Evolutionary conservation across 2,113 vertebrate genomes (phyloP).

Genomic region (Dicentrarchus labrax): DNA sequence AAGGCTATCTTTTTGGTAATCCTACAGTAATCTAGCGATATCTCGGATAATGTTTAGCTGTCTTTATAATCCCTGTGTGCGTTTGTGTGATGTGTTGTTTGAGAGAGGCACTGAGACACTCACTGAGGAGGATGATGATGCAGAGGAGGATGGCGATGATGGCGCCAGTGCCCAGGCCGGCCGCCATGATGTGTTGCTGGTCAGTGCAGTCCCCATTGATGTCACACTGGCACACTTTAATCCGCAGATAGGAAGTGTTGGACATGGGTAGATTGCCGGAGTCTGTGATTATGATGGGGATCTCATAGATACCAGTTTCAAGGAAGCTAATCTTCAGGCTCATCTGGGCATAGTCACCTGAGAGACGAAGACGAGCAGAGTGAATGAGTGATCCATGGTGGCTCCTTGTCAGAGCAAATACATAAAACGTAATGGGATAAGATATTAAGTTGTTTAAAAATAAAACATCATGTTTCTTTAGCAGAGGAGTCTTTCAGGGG

Average conservation of each 20-base stretch:
- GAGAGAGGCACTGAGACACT: constrained; percentile 80
- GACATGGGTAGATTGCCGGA: constrained; percentile 96
- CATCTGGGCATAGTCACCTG: constrained; percentile 95
- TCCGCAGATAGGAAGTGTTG: constrained; percentile 92
- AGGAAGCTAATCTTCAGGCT: constrained; percentile 93
- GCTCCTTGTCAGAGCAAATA: constrained; percentile 19
- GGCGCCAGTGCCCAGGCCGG: constrained; percentile 94
- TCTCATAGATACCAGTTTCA: constrained; percentile 93
- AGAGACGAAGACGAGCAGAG: not conserved
- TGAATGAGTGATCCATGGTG: constrained; percentile 20
- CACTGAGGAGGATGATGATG: constrained; percentile 97
- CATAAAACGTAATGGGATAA: constrained; percentile 1
- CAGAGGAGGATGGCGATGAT: constrained; percentile 98
- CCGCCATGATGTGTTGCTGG: constrained; percentile 92
- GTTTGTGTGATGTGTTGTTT: constrained; percentile 15
- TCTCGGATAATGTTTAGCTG: constrained; percentile 62
- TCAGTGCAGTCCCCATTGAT: constrained; percentile 95
- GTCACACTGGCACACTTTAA: constrained; percentile 97
- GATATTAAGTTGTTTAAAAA: constrained; percentile 40
- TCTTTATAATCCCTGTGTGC: constrained; percentile 67
- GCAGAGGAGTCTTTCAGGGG: constrained; percentile 33
- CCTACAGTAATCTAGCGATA: constrained; percentile 73
- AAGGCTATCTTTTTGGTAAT: constrained; percentile 71
- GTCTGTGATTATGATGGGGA: constrained; percentile 96
- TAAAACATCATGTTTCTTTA: constrained; percentile 35